Evolutionary conservation across 2,113 vertebrate species (phyloP).

Genomic region (Hemicordylus capensis): DNA sequence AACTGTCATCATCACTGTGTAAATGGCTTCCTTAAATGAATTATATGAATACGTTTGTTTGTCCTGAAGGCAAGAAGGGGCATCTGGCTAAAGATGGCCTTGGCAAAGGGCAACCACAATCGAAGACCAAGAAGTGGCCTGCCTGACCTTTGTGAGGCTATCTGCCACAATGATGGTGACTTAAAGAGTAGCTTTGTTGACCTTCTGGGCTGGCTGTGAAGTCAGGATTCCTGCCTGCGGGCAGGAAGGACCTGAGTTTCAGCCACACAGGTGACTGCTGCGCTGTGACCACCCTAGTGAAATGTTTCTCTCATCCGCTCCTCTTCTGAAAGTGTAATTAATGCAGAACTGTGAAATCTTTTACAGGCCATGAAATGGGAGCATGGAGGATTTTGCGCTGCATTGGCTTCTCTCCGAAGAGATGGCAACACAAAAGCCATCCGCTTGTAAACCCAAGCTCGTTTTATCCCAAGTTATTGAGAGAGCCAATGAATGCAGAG

Average conservation of each 20-base stretch:
- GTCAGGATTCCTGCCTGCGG: not conserved
- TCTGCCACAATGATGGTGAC: not conserved
- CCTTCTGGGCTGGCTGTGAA: not conserved
- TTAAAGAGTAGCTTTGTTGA: not conserved
- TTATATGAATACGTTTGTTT: not conserved
- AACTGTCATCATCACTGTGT: no score
- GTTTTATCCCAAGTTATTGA: not conserved
- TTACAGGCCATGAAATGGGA: not conserved
- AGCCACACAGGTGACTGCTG: no score
- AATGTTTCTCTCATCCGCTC: not conserved
- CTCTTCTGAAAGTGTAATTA: no score
- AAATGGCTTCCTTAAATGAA: no score
- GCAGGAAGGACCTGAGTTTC: not conserved
- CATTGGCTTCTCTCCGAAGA: not conserved
- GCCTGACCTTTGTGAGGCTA: no score
- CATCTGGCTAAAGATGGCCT: not conserved
- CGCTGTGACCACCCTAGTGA: not conserved
- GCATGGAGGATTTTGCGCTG: not conserved
- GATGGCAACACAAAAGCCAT: fast-evolving
- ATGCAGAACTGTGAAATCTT: not conserved
- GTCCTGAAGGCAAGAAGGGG: not conserved
- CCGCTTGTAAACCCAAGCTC: conserved; percentile 16
- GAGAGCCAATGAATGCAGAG: conserved; percentile 31
- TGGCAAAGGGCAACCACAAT: not conserved
- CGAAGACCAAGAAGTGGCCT: no score